phyloP scores from a whole-genome alignment of 2,113 vertebrate genomes.

The Nematolebias whitei region DNA sequence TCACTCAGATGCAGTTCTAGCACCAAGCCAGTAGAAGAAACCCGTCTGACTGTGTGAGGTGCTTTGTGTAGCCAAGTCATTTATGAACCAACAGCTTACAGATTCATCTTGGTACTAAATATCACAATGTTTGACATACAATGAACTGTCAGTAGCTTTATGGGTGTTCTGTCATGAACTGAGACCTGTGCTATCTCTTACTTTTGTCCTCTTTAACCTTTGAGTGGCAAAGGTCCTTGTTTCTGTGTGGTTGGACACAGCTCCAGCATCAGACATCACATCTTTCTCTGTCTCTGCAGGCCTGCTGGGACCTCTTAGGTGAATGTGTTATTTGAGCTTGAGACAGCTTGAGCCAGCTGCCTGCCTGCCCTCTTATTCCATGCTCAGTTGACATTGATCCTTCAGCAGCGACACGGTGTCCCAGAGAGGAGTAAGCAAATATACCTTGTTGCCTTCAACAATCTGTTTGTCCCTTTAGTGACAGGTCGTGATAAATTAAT shows the following conservation, averaged over 20 bases:
- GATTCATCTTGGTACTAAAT: background rate
- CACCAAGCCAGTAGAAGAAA: too few relatives aligned
- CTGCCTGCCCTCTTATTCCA: conserved; percentile 66
- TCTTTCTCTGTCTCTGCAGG: conserved; percentile 66
- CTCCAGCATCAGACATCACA: conserved; percentile 63
- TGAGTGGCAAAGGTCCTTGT: conserved; percentile 57
- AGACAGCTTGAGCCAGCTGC: conserved; percentile 63
- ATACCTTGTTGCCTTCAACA: conserved; percentile 86
- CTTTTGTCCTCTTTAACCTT: conserved; percentile 75
- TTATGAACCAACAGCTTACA: too few relatives aligned
- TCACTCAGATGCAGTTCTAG: too few relatives aligned
- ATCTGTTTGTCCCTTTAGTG: conserved; percentile 84
- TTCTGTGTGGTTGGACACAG: conserved; percentile 65
- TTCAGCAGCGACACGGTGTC: conserved; percentile 82
- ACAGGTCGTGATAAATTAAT: conserved; percentile 87
- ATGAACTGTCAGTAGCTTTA: conserved; percentile 40
- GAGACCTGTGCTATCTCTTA: conserved; percentile 61
- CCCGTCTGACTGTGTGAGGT: too few relatives aligned
- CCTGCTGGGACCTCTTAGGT: conserved; percentile 74
- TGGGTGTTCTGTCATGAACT: conserved; percentile 55
- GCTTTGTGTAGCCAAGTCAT: too few relatives aligned
- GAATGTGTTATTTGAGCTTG: conserved; percentile 73
- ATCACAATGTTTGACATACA: conserved; percentile 38
- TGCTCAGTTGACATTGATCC: conserved; percentile 86
- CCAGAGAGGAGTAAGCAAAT: conserved; percentile 84